Percentiles rank a stretch among this genome's conserved stretches.
Conservation (phyloP, 2,113 vertebrate genomes). For the Brachionichthys hirsutus region DNA sequence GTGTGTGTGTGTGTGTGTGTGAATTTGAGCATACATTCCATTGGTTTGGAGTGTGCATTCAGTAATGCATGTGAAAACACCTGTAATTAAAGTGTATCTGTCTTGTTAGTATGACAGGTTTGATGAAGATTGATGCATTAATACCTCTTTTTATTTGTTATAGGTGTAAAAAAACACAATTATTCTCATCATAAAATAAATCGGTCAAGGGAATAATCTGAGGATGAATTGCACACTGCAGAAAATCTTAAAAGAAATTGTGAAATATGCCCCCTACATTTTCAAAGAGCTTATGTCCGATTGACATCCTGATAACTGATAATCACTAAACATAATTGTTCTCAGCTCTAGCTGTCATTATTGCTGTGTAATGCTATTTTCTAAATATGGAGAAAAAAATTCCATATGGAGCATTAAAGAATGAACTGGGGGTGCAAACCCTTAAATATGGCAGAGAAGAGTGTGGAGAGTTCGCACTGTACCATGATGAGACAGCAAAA, state of each 20-base stretch:
- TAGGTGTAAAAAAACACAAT: too few relatives aligned
- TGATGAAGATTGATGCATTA: background rate
- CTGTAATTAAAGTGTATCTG: conserved; percentile 18
- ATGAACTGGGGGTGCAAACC: conserved; percentile 8
- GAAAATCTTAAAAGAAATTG: background rate
- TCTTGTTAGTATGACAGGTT: background rate
- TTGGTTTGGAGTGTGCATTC: conserved; percentile 42
- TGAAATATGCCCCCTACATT: too few relatives aligned
- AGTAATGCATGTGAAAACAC: conserved; percentile 33
- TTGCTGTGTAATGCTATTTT: background rate
- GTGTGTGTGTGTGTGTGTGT: conserved; percentile 2
- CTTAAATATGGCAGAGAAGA: conserved; percentile 35
- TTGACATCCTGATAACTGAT: too few relatives aligned
- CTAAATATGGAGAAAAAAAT: background rate
- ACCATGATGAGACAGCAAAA: conserved; percentile 71
- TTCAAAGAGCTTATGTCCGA: too few relatives aligned
- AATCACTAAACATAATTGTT: background rate
- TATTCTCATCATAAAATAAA: too few relatives aligned
- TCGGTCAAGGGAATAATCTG: background rate
- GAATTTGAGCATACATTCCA: conserved; percentile 43
- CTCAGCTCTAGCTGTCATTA: background rate
- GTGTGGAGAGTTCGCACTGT: conserved; percentile 36
- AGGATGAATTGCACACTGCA: background rate
- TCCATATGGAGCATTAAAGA: background rate
- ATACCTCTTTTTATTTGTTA: background rate